Evolutionary conservation across 2,797 vertebrate species (phyloP), one percentile per base, ranked within the genome.

Genomic region (Acrossocheilus wenchowensis): DNA sequence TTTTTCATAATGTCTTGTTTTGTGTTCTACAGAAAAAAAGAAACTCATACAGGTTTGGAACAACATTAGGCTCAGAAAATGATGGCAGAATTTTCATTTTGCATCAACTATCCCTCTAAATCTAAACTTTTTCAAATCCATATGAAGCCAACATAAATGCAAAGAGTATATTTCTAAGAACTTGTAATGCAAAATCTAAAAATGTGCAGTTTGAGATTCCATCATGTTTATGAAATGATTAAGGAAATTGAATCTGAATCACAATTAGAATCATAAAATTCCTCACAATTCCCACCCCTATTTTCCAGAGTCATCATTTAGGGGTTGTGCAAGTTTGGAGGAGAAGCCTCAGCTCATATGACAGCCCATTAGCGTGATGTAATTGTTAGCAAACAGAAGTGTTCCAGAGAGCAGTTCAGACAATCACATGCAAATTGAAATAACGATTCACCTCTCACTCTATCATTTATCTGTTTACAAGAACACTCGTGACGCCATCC

Each of bases 381-480:
- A 90, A 91, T 90, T 90, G 87, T 87, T 88, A 88, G 88, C 88
- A 90, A 90, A 91, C 88, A 90, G 69, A 82, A 83, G 87, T 80
- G 66, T 89, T 91, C 84, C 89, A 81, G 80, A 74, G 84, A 86
- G 75, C 86, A 87, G 88, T 86, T 83, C 83, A 89, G 84, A 88
- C 88, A 90, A 91, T 91, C 86, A 86, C 83, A 88, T 91, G 91
- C 85, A 90, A 90, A 89, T 88, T 89, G 79, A 87, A 90, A 87
- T 86, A 85, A 89, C 68, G 57, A 87, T 86, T 77, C 77, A 85
- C 69, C 72, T 82, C 82, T 89, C 85, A 81, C 78, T 75, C 75
- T 82, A 77, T 84, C 85, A 82, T 88, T 79, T 87, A 84, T 87
- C 77, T 88, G 84, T 88, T 91, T 90, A 88, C 80, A 77, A 48